These are phyloP conservation scores for Cebidichthys violaceus DNA, from an alignment of 2,113 vertebrate genomes.

Conservation along the genomic window DNA sequence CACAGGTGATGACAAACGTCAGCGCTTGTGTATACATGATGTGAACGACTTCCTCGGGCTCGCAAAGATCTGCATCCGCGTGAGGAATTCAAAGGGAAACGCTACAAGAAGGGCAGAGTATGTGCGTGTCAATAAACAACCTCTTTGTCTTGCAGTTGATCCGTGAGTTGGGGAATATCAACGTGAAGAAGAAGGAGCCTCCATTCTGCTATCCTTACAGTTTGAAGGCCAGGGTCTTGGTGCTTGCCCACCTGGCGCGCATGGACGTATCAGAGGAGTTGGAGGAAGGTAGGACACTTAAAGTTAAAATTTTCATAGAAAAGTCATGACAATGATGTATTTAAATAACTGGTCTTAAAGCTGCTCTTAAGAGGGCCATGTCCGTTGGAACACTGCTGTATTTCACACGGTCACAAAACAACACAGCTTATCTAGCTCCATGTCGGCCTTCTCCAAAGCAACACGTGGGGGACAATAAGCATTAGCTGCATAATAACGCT, in stretches of 20 bases:
- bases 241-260: slow-evolving; percentile 92
- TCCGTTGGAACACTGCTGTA: background rate
- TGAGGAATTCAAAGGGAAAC: background rate
- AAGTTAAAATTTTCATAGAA: too few relatives aligned
- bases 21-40: background rate
- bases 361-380: background rate
- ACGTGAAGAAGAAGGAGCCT: slow-evolving; percentile 98
- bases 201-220: slow-evolving; percentile 98
- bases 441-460: background rate
- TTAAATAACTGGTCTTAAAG: background rate
- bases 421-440: background rate
- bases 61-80: background rate
- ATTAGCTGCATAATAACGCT: background rate
- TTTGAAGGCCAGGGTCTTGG: slow-evolving; percentile 94
- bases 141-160: slow-evolving; percentile 87
- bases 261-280: slow-evolving; percentile 95
- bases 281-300: slow-evolving; percentile 91
- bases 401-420: background rate
- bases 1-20: slow-evolving; percentile 86
- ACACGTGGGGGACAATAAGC: background rate
- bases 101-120: background rate
- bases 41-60: background rate
- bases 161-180: slow-evolving; percentile 97
- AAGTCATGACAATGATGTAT: too few relatives aligned
- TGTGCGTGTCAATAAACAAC: background rate